Conservation (phyloP, 2,797 vertebrate genomes). For the Hippoglossus hippoglossus region DNA sequence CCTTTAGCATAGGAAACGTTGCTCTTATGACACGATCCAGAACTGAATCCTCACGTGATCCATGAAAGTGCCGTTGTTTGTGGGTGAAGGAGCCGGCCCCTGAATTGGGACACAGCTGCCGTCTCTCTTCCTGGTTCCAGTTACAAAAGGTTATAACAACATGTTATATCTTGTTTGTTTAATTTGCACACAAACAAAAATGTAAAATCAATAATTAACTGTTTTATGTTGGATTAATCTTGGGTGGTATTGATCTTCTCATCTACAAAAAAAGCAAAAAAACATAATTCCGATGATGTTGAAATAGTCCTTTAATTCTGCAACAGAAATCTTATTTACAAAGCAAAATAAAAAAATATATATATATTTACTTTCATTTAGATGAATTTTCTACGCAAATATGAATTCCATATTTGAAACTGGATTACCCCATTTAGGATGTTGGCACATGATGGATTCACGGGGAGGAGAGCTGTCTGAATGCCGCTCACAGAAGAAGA, state of each 20-base stretch:
- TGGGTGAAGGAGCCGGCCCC: too few species aligned
- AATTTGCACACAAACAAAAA: background rate
- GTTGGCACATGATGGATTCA: slow-evolving; percentile 6
- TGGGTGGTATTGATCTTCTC: background rate
- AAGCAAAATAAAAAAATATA: background rate
- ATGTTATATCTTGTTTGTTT: too few species aligned
- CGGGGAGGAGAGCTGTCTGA: slow-evolving; percentile 11
- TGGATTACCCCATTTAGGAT: slow-evolving; percentile 20
- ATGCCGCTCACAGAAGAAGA: background rate
- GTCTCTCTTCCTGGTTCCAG: too few species aligned
- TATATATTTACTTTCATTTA: background rate
- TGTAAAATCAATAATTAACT: background rate
- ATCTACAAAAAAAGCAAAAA: background rate
- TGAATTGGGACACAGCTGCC: too few species aligned
- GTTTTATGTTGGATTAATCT: background rate
- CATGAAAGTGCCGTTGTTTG: too few species aligned
- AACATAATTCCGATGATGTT: background rate
- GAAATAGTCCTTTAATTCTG: background rate
- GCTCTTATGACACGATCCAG: too few species aligned
- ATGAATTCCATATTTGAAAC: slow-evolving; percentile 16
- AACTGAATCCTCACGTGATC: too few species aligned
- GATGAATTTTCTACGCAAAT: slow-evolving; percentile 11
- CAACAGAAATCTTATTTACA: background rate
- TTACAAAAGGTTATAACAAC: too few species aligned
- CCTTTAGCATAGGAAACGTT: too few species aligned